These are phyloP conservation scores for Brachyopa scutellaris DNA, from an alignment of 2,888 invertebrate species.

Conservation along the genomic window DNA sequence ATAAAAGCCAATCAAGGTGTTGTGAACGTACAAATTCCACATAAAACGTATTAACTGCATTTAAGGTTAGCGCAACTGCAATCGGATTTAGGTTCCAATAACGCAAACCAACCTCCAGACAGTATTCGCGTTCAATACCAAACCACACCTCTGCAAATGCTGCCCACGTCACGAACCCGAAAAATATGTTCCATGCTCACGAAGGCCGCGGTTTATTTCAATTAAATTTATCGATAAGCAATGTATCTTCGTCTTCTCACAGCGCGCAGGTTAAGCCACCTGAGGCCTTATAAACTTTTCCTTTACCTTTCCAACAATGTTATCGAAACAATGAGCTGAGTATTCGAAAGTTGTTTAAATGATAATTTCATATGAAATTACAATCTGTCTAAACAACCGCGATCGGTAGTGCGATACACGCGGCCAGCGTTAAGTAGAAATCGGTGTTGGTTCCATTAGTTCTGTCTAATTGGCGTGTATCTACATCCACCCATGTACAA, in stretches of 20 bases:
- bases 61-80: slow-evolving; percentile 25
- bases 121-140: slow-evolving; percentile 36
- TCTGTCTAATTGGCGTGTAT: slow-evolving; percentile 53
- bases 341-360: slow-evolving; percentile 44
- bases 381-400: slow-evolving; percentile 44
- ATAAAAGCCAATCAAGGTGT: not conserved
- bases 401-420: slow-evolving; percentile 41
- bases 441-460: slow-evolving; percentile 46
- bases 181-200: slow-evolving; percentile 23
- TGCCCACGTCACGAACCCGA: slow-evolving; percentile 43
- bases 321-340: slow-evolving; percentile 6
- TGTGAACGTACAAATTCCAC: slow-evolving; percentile 1
- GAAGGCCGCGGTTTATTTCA: slow-evolving; percentile 61
- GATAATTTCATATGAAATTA: slow-evolving; percentile 31
- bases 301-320: slow-evolving; percentile 1
- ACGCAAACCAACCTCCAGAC: slow-evolving; percentile 18
- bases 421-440: slow-evolving; percentile 60
- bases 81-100: slow-evolving; percentile 31
- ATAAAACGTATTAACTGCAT: slow-evolving; percentile 5
- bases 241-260: slow-evolving; percentile 21
- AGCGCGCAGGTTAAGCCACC: slow-evolving; percentile 35
- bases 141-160: slow-evolving; percentile 43
- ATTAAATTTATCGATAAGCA: slow-evolving; percentile 38
- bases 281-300: slow-evolving; percentile 8
- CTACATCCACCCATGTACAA: slow-evolving; percentile 25